Base-by-base conservation (phyloP, 2,888 invertebrate species). In the Boloria euphrosyne region DNA sequence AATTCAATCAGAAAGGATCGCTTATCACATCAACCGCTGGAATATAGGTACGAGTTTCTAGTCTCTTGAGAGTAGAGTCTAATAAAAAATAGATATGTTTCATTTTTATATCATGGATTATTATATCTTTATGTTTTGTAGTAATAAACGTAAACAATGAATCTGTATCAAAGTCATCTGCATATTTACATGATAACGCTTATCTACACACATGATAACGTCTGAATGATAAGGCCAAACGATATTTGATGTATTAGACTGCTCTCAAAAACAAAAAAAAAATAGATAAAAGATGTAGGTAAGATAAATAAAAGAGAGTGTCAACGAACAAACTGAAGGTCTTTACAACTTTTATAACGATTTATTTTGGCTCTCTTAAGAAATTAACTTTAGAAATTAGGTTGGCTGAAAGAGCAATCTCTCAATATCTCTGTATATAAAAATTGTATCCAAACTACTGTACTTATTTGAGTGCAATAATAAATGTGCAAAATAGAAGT, bases 241-340 rank as follows among this genome's bases (percentile, higher is more conserved):
- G 7, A n/a, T 44, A 22, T 55, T 55, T 55, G 44, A 44, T 44
- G 44, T 44, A 55, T 44, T 44, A 44, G 43, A 55, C 18, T 2
- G 55, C 22, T 43, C 44, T 17, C 10, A 46, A 55, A 55, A n/a
- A 44, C 5, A 10, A 55, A 44, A 18, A 55, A 44, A 18, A 44
- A 43, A 4, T 14, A 44, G 44, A 55, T 44, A 46, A 22, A 55
- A 44, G 4, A n/a, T 54, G 16, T 5, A 22, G 44, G 4, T 22
- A n/a, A 22, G n/a, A 10, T 18, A 55, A 44, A 44, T 14, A 44
- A 44, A 43, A 14, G 18, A 55, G n/a, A 18, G 3, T 7, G 5
- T 31, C 31, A 53, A 27, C 0, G 0, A 6, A 16, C 27, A 13
- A 22, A 18, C 10, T n/a, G 4, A 53, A 3, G 27, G 14, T 31